Percentiles rank a stretch among this genome's conserved stretches.
These are phyloP conservation scores for Dryococelus australis DNA, from an alignment of 2,888 invertebrate species.

Conservation along the genomic window DNA sequence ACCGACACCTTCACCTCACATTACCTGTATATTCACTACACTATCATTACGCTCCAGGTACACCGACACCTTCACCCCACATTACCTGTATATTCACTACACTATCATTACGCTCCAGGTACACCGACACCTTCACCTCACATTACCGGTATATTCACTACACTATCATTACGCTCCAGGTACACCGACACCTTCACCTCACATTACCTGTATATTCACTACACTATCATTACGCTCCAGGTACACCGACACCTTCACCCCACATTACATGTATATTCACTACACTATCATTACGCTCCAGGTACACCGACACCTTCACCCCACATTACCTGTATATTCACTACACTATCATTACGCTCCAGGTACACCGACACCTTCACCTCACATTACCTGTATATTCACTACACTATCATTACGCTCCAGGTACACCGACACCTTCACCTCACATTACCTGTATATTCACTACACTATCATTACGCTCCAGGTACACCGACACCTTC, in stretches of 20 bases:
- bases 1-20: slow-evolving; percentile 39
- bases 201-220: too few relatives aligned
- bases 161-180: slow-evolving; percentile 70
- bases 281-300: slow-evolving; percentile 67
- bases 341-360: slow-evolving; percentile 65
- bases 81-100: too few relatives aligned
- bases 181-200: slow-evolving; percentile 51
- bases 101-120: slow-evolving; percentile 72
- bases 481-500: slow-evolving; percentile 60
- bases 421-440: slow-evolving; percentile 60
- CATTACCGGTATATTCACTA: too few relatives aligned
- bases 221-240: slow-evolving; percentile 68
- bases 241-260: slow-evolving; percentile 55
- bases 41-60: slow-evolving; percentile 71
- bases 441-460: too few relatives aligned
- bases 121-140: slow-evolving; percentile 43
- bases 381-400: too few relatives aligned
- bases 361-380: slow-evolving; percentile 58
- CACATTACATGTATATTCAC: too few relatives aligned
- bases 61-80: slow-evolving; percentile 38
- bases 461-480: slow-evolving; percentile 63
- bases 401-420: slow-evolving; percentile 63
- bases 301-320: slow-evolving; percentile 56
- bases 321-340: too few relatives aligned
- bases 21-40: too few relatives aligned